Base-by-base conservation (phyloP, 2,888 invertebrate genomes). In the Elysia crispata region DNA sequence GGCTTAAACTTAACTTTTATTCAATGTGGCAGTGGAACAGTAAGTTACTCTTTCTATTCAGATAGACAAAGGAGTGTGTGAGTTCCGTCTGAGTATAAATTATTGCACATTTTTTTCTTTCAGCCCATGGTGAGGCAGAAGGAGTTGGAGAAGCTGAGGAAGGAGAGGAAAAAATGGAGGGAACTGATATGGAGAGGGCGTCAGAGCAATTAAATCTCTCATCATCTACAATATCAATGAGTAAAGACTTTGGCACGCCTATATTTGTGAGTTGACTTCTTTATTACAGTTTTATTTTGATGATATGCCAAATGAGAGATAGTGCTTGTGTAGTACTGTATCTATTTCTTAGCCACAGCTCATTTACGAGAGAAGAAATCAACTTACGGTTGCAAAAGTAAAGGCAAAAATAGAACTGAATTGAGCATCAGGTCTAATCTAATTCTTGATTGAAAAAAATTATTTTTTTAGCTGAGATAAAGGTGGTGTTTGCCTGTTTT, bases 181-280 rank as follows among this genome's bases (percentile, higher is more conserved):
- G 60, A 30, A 66, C 66, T 20, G 79, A 67, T 25, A 28, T 33
- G 3, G 31, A 60, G n/a, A 50, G 49, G n/a, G 72, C 25, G 54
- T 1, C 20, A 25, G 76, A 54, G 49, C 11, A 28, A 49, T 31
- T 33, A 23, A 33, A 50, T 6, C 23, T 20, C 15, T 28, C 76
- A 25, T 80, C 80, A 77, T 82, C 78, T 66, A 83, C 60, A 86
- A 88, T 33, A 80, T 89, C 70, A 85, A 86, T 25, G 15, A 80
- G 76, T 33, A 86, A 82, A 79, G 88, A 89, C 57, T 89, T 82
- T 82, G 89, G 90, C 11, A 90, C 90, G 0, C 90, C 90, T 1
- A 88, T 90, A 77, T 66, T 85, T n/a, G 84, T 80, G 76, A 54
- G 86, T 41, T 75, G 77, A 33, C 41, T 81, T 20, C 25, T n/a